Percentiles rank a stretch among this genome's conserved stretches.
Evolutionary conservation across 92 coral and sea anemone species (phyloP).

Genomic region (Bergia puertoricense): DNA sequence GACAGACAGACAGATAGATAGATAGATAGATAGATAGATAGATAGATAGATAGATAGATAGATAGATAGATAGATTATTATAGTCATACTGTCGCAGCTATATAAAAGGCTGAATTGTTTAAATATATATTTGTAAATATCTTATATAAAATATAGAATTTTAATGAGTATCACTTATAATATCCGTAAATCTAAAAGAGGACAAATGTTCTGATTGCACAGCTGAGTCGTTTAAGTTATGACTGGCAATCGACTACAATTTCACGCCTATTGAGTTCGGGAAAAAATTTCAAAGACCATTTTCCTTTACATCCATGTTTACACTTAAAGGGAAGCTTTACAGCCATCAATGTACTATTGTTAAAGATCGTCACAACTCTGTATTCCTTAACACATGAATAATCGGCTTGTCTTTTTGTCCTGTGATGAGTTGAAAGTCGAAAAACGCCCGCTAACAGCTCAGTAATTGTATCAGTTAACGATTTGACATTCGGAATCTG

Average conservation of each 20-base stretch:
- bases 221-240: no score
- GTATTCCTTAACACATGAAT: neutral
- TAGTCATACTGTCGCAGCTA: no score
- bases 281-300: neutral
- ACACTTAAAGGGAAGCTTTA: neutral
- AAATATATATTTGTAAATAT: no score
- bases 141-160: no score
- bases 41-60: no score
- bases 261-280: neutral
- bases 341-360: neutral
- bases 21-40: no score
- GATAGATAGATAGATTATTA: no score
- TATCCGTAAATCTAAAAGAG: no score
- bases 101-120: no score
- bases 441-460: neutral
- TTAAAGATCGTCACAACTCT: neutral
- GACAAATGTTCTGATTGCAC: neutral
- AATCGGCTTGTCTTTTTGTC: neutral
- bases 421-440: neutral
- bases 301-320: neutral
- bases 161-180: no score
- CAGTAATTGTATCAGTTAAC: neutral
- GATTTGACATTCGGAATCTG: neutral
- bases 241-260: neutral
- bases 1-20: no score